Evolutionary conservation across 2,113 vertebrate species (phyloP).

Genomic region (Hippolais icterina): DNA sequence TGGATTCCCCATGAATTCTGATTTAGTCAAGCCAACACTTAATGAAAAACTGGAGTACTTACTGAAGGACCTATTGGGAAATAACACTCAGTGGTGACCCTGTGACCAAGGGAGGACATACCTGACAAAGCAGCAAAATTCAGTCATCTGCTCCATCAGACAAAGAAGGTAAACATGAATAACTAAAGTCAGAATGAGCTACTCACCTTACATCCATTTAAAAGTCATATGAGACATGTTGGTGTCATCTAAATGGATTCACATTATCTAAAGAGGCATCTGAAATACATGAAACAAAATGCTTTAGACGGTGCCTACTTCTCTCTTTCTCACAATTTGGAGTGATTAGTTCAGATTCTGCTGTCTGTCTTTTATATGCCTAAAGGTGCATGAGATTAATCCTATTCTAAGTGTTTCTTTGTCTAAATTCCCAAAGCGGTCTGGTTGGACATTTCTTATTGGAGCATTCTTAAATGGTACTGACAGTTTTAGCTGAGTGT

Average conservation of each 20-base stretch:
- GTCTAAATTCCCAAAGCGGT: background rate
- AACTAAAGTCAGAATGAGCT: background rate
- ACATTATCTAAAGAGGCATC: background rate
- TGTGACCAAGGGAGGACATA: rapidly evolving
- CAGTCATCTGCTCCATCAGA: background rate
- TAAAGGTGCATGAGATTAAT: background rate
- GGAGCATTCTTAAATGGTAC: background rate
- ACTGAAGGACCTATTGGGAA: background rate
- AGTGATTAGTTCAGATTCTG: background rate
- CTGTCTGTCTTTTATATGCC: background rate
- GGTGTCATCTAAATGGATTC: background rate
- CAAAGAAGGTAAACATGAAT: background rate
- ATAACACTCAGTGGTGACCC: background rate
- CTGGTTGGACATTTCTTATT: background rate
- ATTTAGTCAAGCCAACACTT: background rate
- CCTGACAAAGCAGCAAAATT: background rate
- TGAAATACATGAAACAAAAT: background rate
- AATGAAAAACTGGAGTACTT: background rate
- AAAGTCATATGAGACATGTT: background rate
- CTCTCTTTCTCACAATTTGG: background rate
- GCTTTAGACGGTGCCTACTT: background rate
- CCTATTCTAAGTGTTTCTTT: background rate
- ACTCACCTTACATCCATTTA: background rate
- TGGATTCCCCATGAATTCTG: background rate
- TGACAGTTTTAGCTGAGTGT: background rate